Conservation (phyloP, 2,797 vertebrate genomes). For the Eidolon dupreanum region DNA sequence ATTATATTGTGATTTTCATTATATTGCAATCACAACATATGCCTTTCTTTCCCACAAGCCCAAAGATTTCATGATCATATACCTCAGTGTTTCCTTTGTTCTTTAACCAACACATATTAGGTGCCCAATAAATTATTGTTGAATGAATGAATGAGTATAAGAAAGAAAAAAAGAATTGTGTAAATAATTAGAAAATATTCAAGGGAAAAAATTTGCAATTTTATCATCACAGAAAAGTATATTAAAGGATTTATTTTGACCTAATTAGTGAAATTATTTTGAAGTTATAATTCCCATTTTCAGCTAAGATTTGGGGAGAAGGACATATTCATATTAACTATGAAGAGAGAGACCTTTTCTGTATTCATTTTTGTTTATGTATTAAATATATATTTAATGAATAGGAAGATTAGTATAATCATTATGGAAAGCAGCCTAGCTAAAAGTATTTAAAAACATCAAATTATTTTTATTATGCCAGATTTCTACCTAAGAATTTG, state of each 20-base stretch:
- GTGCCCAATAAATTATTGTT: neutral
- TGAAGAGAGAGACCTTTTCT: neutral
- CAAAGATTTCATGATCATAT: neutral
- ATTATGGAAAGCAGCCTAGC: constrained; percentile 36
- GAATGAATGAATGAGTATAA: neutral
- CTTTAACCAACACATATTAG: neutral
- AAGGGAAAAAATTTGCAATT: neutral
- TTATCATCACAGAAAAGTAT: neutral
- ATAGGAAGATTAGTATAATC: constrained; percentile 23
- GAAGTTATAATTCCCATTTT: constrained; percentile 17
- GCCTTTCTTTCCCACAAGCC: neutral
- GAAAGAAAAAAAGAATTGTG: neutral
- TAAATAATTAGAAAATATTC: constrained; percentile 15
- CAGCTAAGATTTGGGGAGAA: neutral
- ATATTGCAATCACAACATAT: neutral
- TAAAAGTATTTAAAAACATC: constrained; percentile 58
- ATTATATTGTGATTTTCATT: neutral
- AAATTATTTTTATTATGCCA: constrained; percentile 57
- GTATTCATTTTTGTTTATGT: constrained; percentile 37
- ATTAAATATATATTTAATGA: constrained; percentile 54
- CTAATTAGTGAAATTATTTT: constrained; percentile 41
- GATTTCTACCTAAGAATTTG: constrained; percentile 46
- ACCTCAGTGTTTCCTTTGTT: neutral
- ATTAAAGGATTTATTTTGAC: constrained; percentile 5
- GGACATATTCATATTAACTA: neutral